Evolutionary conservation across 2,797 vertebrate species (phyloP).

Genomic region (Benthosema pterotum): DNA sequence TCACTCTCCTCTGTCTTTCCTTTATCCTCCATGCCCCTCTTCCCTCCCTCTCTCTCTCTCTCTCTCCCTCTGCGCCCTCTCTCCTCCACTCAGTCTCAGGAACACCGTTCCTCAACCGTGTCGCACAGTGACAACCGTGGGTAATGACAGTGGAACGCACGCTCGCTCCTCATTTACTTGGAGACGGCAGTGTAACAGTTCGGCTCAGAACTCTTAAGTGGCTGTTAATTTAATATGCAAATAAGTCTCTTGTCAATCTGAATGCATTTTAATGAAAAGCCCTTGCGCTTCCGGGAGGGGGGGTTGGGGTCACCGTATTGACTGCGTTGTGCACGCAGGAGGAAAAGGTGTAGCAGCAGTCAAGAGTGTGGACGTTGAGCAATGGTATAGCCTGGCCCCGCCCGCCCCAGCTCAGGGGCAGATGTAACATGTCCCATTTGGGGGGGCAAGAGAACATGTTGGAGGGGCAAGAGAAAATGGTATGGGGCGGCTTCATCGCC

Average conservation of each 20-base stretch:
- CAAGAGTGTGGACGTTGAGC: conserved; percentile 19
- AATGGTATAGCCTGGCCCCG: too few relatives aligned
- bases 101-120: conserved; percentile 61
- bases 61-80: conserved; percentile 23
- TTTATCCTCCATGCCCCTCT: conserved; percentile 32
- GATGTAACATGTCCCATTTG: too few relatives aligned
- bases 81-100: conserved; percentile 30
- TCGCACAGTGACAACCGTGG: conserved; percentile 50
- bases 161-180: conserved; percentile 56
- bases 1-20: neutral
- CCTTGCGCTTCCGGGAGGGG: conserved; percentile 48
- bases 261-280: conserved; percentile 74
- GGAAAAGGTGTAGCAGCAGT: conserved; percentile 22
- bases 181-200: conserved; percentile 62
- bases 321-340: conserved; percentile 15
- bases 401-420: too few relatives aligned
- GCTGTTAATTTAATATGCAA: conserved; percentile 84
- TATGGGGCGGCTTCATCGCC: too few relatives aligned
- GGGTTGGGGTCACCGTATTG: conserved; percentile 37
- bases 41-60: neutral
- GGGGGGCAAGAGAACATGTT: too few relatives aligned
- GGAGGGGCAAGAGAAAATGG: too few relatives aligned
- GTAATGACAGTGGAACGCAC: conserved; percentile 60
- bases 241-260: conserved; percentile 77
- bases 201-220: conserved; percentile 69